Base-by-base conservation (phyloP, 2,113 vertebrate genomes). In the Propithecus coquereli region DNA sequence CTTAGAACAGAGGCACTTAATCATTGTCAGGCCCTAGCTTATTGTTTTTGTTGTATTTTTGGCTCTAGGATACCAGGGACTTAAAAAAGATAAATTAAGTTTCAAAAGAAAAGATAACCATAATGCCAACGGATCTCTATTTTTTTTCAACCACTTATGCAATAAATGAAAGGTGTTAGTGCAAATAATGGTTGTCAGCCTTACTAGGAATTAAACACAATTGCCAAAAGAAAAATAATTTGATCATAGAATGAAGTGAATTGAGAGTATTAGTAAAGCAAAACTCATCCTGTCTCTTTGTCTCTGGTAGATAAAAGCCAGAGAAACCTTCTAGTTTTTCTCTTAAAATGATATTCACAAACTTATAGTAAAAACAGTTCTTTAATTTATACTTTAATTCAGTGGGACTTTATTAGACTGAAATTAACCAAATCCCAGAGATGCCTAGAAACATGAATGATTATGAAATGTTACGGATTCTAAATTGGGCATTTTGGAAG, bases 321-420 rank as follows among this genome's bases (percentile, higher is more conserved):
- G 66, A 90, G 88, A 32, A 57, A 4, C 52, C 80, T 91, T 68
- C 27, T 79, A 23, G 14, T 85, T 66, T 95, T 94, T 50, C 50
- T 89, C 71, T 68, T 93, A 61, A 80, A 96, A 25, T 65, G 16
- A 27, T 84, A 7, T 13, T 94, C 95, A 63, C 81, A n/a, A 77
- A 95, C 17, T 94, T 95, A 77, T 43, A 70, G 17, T 94, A 83
- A 91, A 90, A 93, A 34, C 16, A 91, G 6, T 61, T 83, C 82
- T 97, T 96, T 83, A 95, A 94, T 94, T 79, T 93, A 74, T 7
- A 83, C 70, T 96, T 97, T 82, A 89, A 95, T 97, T 96, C 93
- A 47, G 43, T 88, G 54, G 63, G 30, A 13, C 32, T 91, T 97
- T 97, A 84, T 50, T 90, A 65, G 43, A 66, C 50, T 94, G 32